phyloP scores from a whole-genome alignment of 2,888 invertebrate species.

The Subacronicta megacephala region DNA sequence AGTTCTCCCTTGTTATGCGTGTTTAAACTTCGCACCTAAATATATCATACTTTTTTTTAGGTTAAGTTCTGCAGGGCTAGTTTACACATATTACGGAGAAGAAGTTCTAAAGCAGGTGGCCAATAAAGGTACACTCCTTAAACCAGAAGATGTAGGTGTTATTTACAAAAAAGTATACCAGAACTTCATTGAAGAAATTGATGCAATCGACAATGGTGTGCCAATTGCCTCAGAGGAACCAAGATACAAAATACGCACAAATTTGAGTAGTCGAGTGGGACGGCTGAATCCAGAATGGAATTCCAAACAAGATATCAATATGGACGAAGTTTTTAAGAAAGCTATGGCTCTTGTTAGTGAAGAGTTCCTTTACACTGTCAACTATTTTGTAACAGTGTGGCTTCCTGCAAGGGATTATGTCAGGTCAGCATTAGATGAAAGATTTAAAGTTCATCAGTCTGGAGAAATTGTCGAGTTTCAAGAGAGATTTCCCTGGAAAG shows the following conservation, averaged over 20 bases:
- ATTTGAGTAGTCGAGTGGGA: slow-evolving; percentile 93
- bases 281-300: slow-evolving; percentile 97
- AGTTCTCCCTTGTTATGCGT: too few relatives aligned
- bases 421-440: slow-evolving; percentile 91
- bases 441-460: slow-evolving; percentile 92
- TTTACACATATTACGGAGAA: slow-evolving; percentile 97
- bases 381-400: slow-evolving; percentile 92
- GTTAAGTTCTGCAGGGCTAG: slow-evolving; percentile 97
- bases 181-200: slow-evolving; percentile 96
- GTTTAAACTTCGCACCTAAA: too few relatives aligned
- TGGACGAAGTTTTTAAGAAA: slow-evolving; percentile 91
- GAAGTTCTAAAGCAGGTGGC: slow-evolving; percentile 91
- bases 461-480: slow-evolving; percentile 95
- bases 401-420: slow-evolving; percentile 96
- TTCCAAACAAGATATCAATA: slow-evolving; percentile 83
- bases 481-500: slow-evolving; percentile 96
- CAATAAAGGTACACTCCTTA: slow-evolving; percentile 75
- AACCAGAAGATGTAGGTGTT: slow-evolving; percentile 85
- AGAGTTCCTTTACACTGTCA: slow-evolving; percentile 94
- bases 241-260: slow-evolving; percentile 94
- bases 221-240: slow-evolving; percentile 93
- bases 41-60: too few relatives aligned
- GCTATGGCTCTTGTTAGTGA: slow-evolving; percentile 94
- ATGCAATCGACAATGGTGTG: slow-evolving; percentile 99
- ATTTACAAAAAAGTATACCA: slow-evolving; percentile 94